These are phyloP conservation scores for Actinernus sp. DNA, from an alignment of 92 coral and sea anemone genomes.

Conservation along the genomic window DNA sequence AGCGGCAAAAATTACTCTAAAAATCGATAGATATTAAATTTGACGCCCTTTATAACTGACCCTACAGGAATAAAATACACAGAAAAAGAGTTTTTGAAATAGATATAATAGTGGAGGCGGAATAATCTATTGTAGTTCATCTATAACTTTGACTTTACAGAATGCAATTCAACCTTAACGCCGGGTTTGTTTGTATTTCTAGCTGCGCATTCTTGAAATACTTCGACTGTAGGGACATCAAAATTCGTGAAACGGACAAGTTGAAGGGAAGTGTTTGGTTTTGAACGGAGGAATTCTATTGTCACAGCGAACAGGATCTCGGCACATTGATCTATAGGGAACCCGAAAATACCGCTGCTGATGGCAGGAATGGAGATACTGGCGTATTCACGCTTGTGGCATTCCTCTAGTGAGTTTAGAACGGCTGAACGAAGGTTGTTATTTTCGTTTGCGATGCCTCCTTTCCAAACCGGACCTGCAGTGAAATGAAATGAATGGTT, in stretches of 20 bases:
- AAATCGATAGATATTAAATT: too few relatives aligned
- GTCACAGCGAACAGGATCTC: conserved; percentile 68
- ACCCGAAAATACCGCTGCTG: conserved; percentile 95
- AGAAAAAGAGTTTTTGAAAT: too few relatives aligned
- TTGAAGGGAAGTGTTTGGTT: conserved; percentile 51
- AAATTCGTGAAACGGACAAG: conserved; percentile 84
- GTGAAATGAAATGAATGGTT: too few relatives aligned
- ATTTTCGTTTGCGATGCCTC: conserved; percentile 67
- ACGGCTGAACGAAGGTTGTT: conserved; percentile 55
- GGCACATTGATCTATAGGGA: conserved; percentile 89
- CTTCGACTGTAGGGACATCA: conserved; percentile 75
- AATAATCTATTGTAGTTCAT: too few relatives aligned
- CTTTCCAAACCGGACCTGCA: conserved; percentile 92
- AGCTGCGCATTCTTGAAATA: conserved; percentile 46
- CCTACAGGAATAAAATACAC: too few relatives aligned
- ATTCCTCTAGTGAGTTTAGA: conserved; percentile 59
- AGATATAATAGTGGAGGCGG: too few relatives aligned
- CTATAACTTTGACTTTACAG: not conserved
- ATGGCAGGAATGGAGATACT: conserved; percentile 91
- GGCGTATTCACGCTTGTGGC: conserved; percentile 44
- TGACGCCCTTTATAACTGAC: too few relatives aligned
- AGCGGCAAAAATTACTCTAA: too few relatives aligned
- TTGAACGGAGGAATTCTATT: conserved; percentile 52
- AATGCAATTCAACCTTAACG: conserved; percentile 51
- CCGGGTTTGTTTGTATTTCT: conserved; percentile 51